Conservation (phyloP, 1,140 invertebrate species). For the Trachymyrmex cornetzi region DNA sequence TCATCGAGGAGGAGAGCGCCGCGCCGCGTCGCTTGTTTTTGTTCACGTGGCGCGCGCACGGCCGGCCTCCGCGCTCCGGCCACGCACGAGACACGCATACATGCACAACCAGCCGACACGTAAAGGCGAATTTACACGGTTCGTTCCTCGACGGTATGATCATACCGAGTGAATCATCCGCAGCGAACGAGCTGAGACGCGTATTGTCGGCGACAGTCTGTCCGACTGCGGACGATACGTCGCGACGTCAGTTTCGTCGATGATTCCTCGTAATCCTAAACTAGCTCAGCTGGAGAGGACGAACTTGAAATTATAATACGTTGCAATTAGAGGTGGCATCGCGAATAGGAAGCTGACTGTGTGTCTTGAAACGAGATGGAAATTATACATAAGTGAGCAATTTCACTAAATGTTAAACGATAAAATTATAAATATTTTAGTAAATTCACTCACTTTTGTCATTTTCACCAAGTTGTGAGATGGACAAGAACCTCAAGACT, state of each 20-base stretch:
- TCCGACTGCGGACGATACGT: neutral
- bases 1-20: constrained; percentile 59
- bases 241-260: neutral
- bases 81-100: constrained; percentile 39
- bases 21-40: constrained; percentile 71
- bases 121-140: constrained; percentile 55
- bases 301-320: neutral
- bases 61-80: constrained; percentile 58
- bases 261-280: neutral
- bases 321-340: neutral
- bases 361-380: no score
- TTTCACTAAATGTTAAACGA: no score
- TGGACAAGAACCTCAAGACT: no score
- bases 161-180: constrained; percentile 40
- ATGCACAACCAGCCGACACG: neutral
- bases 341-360: neutral
- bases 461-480: no score
- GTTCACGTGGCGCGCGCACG: constrained; percentile 72
- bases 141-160: constrained; percentile 9
- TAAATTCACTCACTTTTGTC: no score
- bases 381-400: no score
- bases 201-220: neutral
- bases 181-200: neutral
- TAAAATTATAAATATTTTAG: no score
- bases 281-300: neutral